Percentiles rank a stretch among this genome's conserved stretches.
Evolutionary conservation across 2,797 vertebrate genomes (phyloP).

Genomic region (Garrulus glandarius): DNA sequence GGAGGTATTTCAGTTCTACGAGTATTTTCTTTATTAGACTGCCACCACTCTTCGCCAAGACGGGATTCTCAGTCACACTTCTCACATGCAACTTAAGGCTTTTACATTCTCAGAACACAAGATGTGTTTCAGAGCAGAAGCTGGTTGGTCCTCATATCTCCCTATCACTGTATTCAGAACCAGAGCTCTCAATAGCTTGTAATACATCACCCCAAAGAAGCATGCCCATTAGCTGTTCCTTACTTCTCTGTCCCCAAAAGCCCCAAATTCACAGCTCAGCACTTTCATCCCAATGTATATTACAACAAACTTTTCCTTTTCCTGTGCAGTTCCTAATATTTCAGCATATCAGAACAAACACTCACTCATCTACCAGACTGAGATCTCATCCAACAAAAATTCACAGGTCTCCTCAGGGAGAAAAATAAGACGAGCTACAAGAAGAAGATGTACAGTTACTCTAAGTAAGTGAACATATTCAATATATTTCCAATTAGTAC

Average conservation of each 20-base stretch:
- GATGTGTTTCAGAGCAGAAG: background rate
- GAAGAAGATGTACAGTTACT: background rate
- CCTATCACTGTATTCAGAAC: background rate
- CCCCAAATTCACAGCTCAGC: background rate
- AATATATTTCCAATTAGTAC: background rate
- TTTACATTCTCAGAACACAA: background rate
- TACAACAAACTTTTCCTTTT: background rate
- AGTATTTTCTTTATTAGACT: background rate
- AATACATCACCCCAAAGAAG: background rate
- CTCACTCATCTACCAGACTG: background rate
- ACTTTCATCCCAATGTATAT: fast-evolving
- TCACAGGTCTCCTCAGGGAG: background rate
- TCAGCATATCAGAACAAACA: background rate
- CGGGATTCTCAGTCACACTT: background rate
- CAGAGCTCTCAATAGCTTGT: background rate
- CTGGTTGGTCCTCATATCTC: fast-evolving
- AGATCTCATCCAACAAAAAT: background rate
- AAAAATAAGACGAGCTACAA: background rate
- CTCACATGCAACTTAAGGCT: background rate
- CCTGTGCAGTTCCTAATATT: background rate
- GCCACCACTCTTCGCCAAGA: background rate
- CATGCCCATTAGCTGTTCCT: background rate
- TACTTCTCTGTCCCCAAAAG: background rate
- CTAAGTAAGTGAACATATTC: background rate
- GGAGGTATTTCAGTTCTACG: background rate